Conservation (phyloP, 1,140 invertebrate genomes). For the Patella vulgata region DNA sequence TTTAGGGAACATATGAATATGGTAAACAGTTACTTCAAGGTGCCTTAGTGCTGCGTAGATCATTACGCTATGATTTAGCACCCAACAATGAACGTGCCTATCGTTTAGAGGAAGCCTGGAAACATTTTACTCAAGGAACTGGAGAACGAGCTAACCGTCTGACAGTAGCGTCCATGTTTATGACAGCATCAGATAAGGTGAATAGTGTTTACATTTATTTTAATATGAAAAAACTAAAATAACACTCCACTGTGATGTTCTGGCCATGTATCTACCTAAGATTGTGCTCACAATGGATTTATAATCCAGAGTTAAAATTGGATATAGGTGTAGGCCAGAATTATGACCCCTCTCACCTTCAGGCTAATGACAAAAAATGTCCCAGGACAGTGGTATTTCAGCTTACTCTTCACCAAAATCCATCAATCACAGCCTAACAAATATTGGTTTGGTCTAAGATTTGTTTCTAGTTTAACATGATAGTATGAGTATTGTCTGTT, state of each 20-base stretch:
- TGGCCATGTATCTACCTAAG: no score
- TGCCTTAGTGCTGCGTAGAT: constrained; percentile 77
- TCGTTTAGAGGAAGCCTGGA: constrained; percentile 76
- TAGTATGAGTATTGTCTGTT: no score
- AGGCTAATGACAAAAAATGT: no score
- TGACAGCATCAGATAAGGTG: constrained; percentile 78
- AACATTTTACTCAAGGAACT: constrained; percentile 75
- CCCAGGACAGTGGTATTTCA: no score
- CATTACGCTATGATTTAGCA: constrained; percentile 75
- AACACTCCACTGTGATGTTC: background rate
- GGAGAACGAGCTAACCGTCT: constrained; percentile 82
- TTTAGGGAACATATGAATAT: constrained; percentile 81
- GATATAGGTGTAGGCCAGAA: no score
- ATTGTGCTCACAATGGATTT: no score
- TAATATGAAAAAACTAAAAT: background rate
- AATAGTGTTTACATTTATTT: background rate
- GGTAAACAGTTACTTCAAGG: constrained; percentile 81
- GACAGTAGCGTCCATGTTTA: constrained; percentile 80
- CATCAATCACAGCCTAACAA: no score
- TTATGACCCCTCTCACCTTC: no score
- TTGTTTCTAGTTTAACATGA: no score
- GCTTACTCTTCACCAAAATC: no score
- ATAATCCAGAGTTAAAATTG: no score
- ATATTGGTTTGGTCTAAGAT: no score
- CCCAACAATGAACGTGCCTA: constrained; percentile 70